A percentile compares a stretch with the other conserved stretches of the same genome.
phyloP scores from a whole-genome alignment of 2,888 invertebrate species.

The Lithophane leautieri region DNA sequence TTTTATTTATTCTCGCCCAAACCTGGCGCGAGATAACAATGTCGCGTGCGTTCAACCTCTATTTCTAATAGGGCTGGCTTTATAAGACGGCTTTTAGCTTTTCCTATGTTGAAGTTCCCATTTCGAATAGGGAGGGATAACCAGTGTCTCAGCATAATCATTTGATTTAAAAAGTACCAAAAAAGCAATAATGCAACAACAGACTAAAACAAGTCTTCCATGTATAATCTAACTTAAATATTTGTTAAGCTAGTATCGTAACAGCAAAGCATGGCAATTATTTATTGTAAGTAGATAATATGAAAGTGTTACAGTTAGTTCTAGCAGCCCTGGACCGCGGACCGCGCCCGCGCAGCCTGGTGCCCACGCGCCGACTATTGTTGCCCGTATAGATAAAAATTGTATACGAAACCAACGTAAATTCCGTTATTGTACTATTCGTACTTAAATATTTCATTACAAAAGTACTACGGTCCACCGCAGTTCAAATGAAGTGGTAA shows the following conservation, averaged over 20 bases:
- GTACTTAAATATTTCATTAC: constrained; percentile 34
- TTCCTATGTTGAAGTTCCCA: not conserved
- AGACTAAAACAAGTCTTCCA: not conserved
- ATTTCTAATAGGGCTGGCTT: constrained; percentile 62
- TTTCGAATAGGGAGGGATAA: not conserved
- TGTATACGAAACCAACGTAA: constrained; percentile 55
- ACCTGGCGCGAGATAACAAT: constrained; percentile 87
- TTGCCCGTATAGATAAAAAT: constrained; percentile 69
- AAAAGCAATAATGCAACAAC: too few relatives aligned
- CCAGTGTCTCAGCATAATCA: not conserved
- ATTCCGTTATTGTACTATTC: constrained; percentile 61
- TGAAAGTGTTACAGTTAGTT: constrained; percentile 43
- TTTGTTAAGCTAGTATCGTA: not conserved
- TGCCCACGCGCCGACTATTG: constrained; percentile 75
- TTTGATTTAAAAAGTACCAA: not conserved
- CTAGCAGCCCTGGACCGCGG: constrained; percentile 68
- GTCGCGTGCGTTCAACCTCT: constrained; percentile 85
- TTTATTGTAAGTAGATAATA: constrained; percentile 15
- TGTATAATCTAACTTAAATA: constrained; percentile 6
- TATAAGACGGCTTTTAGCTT: not conserved
- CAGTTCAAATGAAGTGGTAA: constrained; percentile 39
- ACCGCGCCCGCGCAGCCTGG: constrained; percentile 71
- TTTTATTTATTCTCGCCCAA: constrained; percentile 88
- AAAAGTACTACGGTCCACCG: constrained; percentile 34
- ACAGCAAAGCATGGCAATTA: constrained; percentile 21